These are phyloP conservation scores for Microchrysa polita DNA, from an alignment of 2,888 invertebrate species.

Conservation along the genomic window DNA sequence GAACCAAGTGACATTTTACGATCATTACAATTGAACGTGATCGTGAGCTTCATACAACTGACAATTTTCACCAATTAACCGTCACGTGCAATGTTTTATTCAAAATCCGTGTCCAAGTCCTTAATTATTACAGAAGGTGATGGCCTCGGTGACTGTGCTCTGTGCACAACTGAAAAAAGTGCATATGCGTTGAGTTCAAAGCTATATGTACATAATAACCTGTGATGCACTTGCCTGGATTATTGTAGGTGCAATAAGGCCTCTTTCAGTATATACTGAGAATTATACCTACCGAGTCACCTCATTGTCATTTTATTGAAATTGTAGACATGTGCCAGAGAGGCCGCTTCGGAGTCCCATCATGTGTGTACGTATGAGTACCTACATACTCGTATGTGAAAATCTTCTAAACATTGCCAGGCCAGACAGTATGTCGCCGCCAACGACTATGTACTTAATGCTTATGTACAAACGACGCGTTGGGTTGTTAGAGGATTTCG, in stretches of 20 bases:
- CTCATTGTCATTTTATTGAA: constrained; percentile 15
- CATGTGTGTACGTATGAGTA: constrained; percentile 3
- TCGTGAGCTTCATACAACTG: not conserved
- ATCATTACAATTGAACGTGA: constrained; percentile 13
- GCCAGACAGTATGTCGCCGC: constrained; percentile 46
- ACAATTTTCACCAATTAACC: constrained; percentile 11
- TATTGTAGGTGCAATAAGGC: no score
- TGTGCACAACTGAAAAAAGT: constrained; percentile 12
- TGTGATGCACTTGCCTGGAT: not conserved
- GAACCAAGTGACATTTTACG: constrained; percentile 23
- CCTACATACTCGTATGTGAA: constrained; percentile 14
- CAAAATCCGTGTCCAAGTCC: constrained; percentile 13
- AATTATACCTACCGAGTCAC: constrained; percentile 3
- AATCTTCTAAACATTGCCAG: constrained; percentile 41
- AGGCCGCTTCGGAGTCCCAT: no score
- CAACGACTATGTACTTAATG: constrained; percentile 24
- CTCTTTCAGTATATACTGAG: not conserved
- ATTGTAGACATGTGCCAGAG: constrained; percentile 25
- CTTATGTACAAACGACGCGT: not conserved
- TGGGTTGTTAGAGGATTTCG: not conserved
- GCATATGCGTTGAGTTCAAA: not conserved
- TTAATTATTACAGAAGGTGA: constrained; percentile 33
- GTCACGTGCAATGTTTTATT: constrained; percentile 34
- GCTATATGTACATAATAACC: no score
- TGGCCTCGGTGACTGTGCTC: no score